These are phyloP conservation scores for Drosophila auraria DNA, from an alignment of 1,140 invertebrate genomes.

Conservation along the genomic window DNA sequence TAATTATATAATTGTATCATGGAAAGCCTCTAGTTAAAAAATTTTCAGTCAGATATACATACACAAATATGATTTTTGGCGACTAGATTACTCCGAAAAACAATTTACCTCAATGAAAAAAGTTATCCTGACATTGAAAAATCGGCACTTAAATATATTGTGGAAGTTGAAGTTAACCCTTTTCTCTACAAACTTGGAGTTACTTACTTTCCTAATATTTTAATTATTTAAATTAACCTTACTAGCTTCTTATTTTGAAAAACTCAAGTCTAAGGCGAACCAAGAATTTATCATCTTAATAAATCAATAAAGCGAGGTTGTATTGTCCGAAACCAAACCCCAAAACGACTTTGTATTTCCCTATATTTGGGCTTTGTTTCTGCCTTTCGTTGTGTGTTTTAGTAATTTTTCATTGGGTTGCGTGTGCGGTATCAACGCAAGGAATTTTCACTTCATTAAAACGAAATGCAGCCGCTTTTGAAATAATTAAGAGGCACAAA, in stretches of 20 bases:
- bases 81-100: no score
- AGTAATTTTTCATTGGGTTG: slow-evolving; percentile 60
- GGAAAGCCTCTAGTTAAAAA: no score
- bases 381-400: slow-evolving; percentile 39
- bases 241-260: no score
- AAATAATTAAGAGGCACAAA: slow-evolving; percentile 84
- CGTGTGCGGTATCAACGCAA: slow-evolving; percentile 77
- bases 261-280: background rate
- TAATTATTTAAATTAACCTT: background rate
- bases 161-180: no score
- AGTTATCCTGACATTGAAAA: no score
- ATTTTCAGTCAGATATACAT: no score
- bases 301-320: slow-evolving; percentile 36
- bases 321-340: slow-evolving; percentile 34
- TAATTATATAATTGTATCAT: no score
- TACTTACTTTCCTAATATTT: no score
- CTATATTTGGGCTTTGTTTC: slow-evolving; percentile 49
- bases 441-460: slow-evolving; percentile 85
- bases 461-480: slow-evolving; percentile 81
- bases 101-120: no score
- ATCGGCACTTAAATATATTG: no score
- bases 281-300: slow-evolving; percentile 25
- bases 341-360: slow-evolving; percentile 14
- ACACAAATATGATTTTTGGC: no score
- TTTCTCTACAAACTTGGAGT: background rate